phyloP scores from a whole-genome alignment of 2,888 invertebrate genomes.

The Limnephilus auricula region DNA sequence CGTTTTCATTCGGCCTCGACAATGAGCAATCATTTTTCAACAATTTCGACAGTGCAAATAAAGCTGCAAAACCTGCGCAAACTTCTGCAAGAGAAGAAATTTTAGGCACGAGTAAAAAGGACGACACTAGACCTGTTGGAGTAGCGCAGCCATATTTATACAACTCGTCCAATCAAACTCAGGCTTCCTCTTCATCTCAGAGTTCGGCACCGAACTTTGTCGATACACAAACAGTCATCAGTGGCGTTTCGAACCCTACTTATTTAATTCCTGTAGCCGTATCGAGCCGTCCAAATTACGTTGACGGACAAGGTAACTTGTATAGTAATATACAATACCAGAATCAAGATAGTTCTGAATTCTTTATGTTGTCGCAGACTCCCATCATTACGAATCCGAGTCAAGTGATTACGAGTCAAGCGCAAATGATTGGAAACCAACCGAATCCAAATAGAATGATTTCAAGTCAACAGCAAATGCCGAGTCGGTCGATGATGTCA shows the following conservation, averaged over 20 bases:
- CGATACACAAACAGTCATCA: background rate
- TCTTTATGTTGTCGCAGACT: background rate
- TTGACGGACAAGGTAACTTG: background rate
- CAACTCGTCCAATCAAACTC: background rate
- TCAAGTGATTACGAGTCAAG: background rate
- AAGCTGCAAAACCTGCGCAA: background rate
- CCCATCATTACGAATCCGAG: background rate
- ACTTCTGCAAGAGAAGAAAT: background rate
- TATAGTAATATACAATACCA: conserved; percentile 9
- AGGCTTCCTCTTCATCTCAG: background rate
- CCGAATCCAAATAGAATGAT: background rate
- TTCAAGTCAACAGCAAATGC: background rate
- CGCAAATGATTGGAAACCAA: background rate
- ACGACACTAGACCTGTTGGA: conserved; percentile 28
- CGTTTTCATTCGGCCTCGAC: conserved; percentile 34
- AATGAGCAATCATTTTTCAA: conserved; percentile 40
- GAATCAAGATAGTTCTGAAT: background rate
- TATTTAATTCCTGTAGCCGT: background rate
- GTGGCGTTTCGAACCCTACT: background rate
- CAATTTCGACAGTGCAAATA: background rate
- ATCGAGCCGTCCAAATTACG: background rate
- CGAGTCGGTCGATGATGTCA: background rate
- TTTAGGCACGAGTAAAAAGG: conserved; percentile 24
- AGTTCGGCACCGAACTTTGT: background rate
- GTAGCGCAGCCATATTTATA: conserved; percentile 37